These are phyloP conservation scores for Morus bassanus DNA, from an alignment of 2,797 vertebrate genomes.

Conservation along the genomic window DNA sequence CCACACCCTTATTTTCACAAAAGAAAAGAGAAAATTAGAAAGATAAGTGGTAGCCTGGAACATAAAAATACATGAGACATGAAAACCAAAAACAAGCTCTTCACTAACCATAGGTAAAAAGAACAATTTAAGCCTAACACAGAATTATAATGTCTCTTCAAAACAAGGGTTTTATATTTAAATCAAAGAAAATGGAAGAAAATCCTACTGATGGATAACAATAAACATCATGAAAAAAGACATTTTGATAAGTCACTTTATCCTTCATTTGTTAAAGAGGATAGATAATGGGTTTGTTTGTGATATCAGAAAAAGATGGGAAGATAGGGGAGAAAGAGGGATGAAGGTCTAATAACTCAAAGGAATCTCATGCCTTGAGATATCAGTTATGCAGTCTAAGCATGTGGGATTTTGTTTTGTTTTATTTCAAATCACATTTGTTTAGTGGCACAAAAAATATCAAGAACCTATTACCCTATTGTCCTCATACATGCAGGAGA, in stretches of 20 bases:
- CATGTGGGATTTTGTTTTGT: not conserved
- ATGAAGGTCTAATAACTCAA: conserved; percentile 7
- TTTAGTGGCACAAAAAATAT: not conserved
- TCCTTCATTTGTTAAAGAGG: not conserved
- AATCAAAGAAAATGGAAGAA: conserved; percentile 33
- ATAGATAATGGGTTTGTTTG: not conserved
- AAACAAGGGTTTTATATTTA: not conserved
- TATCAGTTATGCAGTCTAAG: not conserved
- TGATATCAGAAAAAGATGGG: not conserved
- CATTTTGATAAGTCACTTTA: conserved; percentile 33
- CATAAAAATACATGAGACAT: not conserved
- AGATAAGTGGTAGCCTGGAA: not conserved
- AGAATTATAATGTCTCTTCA: not conserved
- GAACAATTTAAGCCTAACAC: not conserved
- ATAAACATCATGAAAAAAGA: not conserved
- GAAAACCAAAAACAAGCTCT: not conserved
- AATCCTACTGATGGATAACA: not conserved
- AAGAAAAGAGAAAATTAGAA: not conserved
- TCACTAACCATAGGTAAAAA: not conserved
- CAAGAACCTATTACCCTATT: not conserved
- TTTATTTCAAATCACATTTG: not conserved
- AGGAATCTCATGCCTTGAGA: not conserved
- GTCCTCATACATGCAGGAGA: not conserved
- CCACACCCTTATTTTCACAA: not conserved
- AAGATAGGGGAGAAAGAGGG: not conserved